These are phyloP conservation scores for Coronaproctus castanopsis DNA, from an alignment of 2,888 invertebrate species.

Conservation along the genomic window DNA sequence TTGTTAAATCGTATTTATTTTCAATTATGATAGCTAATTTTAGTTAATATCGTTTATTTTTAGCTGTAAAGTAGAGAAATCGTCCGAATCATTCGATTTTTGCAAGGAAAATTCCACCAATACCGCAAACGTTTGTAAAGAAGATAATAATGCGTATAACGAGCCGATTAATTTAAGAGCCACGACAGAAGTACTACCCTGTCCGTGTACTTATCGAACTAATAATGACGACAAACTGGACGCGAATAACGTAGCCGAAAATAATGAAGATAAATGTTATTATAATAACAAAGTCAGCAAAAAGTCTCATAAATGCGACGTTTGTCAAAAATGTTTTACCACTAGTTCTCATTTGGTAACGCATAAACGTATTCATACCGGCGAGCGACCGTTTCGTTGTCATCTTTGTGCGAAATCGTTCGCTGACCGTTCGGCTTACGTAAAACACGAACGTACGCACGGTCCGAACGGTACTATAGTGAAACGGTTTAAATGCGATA, in stretches of 20 bases:
- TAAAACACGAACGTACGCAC: conserved; percentile 19
- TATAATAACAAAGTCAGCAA: conserved; percentile 9
- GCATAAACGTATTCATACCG: conserved; percentile 17
- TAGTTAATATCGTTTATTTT: too few species aligned
- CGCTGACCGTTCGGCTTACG: conserved; percentile 18
- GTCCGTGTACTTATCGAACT: too few species aligned
- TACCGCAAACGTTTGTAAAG: too few species aligned
- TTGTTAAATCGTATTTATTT: too few species aligned
- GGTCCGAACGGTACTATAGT: conserved; percentile 16
- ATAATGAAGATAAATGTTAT: conserved; percentile 17
- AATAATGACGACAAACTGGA: not conserved
- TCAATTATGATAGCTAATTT: too few species aligned
- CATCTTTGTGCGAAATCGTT: conserved; percentile 16
- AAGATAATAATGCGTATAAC: too few species aligned
- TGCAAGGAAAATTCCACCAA: too few species aligned
- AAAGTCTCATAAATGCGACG: conserved; percentile 16
- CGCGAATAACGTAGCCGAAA: not conserved
- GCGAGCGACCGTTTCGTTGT: conserved; percentile 17
- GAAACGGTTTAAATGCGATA: conserved; percentile 17
- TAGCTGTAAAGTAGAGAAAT: too few species aligned
- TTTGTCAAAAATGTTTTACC: conserved; percentile 17
- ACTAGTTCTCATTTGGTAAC: conserved; percentile 18
- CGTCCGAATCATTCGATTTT: too few species aligned
- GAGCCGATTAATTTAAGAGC: too few species aligned
- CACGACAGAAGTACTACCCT: too few species aligned